These are phyloP conservation scores for Apomyelois bistriatella DNA, from an alignment of 2,888 invertebrate genomes.

Conservation along the genomic window DNA sequence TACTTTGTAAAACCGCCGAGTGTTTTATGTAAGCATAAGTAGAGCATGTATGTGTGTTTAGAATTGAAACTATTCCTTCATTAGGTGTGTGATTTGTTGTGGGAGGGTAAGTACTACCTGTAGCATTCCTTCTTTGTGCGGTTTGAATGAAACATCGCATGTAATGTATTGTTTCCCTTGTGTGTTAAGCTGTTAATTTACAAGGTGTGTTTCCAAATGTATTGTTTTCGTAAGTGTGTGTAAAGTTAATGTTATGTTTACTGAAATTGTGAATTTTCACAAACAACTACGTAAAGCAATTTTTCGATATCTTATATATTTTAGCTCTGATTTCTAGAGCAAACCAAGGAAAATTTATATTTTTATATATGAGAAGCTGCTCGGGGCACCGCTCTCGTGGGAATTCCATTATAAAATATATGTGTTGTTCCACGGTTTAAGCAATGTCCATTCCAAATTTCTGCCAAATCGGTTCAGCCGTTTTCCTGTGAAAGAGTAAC, in stretches of 20 bases:
- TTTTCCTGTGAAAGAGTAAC: no score
- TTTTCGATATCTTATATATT: no score
- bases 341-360: no score
- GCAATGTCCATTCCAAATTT: no score
- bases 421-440: no score
- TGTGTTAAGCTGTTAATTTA: background rate
- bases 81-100: constrained; percentile 60
- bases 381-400: no score
- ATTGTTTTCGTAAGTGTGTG: background rate
- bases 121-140: constrained; percentile 33
- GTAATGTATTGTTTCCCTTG: constrained; percentile 6
- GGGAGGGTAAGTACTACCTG: constrained; percentile 63
- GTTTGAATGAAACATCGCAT: constrained; percentile 22
- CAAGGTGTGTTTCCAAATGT: constrained; percentile 6
- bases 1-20: constrained; percentile 46
- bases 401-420: no score
- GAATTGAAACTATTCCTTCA: constrained; percentile 46
- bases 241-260: background rate
- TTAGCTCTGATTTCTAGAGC: no score
- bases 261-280: no score
- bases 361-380: no score
- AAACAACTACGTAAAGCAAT: no score
- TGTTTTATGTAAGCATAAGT: constrained; percentile 75
- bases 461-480: no score
- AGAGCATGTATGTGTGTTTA: constrained; percentile 72